These are phyloP conservation scores for Protophormia terraenovae DNA, from an alignment of 2,888 invertebrate species.

Conservation along the genomic window DNA sequence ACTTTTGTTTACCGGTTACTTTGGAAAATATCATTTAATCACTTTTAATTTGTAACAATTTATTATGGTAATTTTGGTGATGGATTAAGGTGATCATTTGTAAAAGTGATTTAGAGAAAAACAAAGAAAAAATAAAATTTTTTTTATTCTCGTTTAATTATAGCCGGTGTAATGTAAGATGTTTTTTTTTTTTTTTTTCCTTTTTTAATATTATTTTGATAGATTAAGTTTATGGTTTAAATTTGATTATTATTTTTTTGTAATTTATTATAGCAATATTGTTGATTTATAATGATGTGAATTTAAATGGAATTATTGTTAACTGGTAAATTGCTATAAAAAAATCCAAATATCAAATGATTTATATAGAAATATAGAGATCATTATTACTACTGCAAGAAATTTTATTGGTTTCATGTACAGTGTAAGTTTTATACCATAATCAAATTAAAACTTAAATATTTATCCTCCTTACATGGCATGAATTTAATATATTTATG, in stretches of 20 bases:
- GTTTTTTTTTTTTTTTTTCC: too few relatives aligned
- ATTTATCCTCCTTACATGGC: too few relatives aligned
- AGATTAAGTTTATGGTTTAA: constrained; percentile 21
- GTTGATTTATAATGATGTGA: constrained; percentile 42
- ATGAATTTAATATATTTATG: too few relatives aligned
- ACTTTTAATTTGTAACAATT: constrained; percentile 66
- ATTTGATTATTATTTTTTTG: neutral
- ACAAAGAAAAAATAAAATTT: neutral
- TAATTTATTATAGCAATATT: constrained; percentile 34
- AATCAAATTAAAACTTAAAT: too few relatives aligned
- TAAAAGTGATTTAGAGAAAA: constrained; percentile 29
- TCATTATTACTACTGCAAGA: too few relatives aligned
- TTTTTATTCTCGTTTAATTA: constrained; percentile 30
- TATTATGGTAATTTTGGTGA: constrained; percentile 64
- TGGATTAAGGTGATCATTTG: constrained; percentile 60
- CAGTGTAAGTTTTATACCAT: too few relatives aligned
- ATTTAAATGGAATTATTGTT: neutral
- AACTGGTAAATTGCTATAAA: neutral
- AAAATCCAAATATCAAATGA: neutral
- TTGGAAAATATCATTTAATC: constrained; percentile 65
- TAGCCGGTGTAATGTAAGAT: constrained; percentile 35
- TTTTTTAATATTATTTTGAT: constrained; percentile 53
- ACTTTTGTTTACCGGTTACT: constrained; percentile 43
- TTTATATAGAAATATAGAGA: neutral
- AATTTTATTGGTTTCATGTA: too few relatives aligned